These are phyloP conservation scores for Pipistrellus pipistrellus DNA, from an alignment of 2,797 vertebrate species.

Conservation along the genomic window DNA sequence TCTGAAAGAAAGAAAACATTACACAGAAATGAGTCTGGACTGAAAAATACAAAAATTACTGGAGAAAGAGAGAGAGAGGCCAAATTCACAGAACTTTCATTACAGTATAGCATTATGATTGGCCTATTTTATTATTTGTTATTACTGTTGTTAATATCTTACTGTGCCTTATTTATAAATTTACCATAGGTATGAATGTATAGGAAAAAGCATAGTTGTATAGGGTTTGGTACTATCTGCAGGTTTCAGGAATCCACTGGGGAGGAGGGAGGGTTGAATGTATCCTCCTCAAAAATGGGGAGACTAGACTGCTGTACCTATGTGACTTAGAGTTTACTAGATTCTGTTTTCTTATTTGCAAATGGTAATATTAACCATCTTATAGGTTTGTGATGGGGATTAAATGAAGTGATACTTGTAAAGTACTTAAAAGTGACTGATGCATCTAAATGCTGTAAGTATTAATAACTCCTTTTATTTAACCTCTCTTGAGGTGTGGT, in stretches of 20 bases:
- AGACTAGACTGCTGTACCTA: neutral
- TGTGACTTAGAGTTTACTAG: neutral
- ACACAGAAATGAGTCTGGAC: neutral
- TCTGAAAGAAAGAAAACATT: neutral
- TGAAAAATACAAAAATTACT: neutral
- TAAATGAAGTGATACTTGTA: neutral
- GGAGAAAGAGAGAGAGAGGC: neutral
- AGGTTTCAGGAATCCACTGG: neutral
- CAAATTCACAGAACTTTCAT: neutral
- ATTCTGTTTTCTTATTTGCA: neutral
- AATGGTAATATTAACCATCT: neutral
- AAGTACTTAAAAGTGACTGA: neutral
- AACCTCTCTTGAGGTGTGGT: neutral
- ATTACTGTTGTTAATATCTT: neutral
- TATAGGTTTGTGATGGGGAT: neutral
- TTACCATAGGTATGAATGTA: neutral
- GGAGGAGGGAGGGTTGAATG: neutral
- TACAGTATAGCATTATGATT: neutral
- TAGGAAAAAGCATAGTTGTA: neutral
- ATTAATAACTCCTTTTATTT: slow-evolving; percentile 2
- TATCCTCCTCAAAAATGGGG: neutral
- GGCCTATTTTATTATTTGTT: neutral
- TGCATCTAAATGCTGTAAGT: neutral
- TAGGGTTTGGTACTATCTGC: neutral
- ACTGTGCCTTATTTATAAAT: neutral